A percentile compares a stretch with the other conserved stretches of the same genome.
phyloP scores from a whole-genome alignment of 2,888 invertebrate genomes.

The Eudemis profundana region DNA sequence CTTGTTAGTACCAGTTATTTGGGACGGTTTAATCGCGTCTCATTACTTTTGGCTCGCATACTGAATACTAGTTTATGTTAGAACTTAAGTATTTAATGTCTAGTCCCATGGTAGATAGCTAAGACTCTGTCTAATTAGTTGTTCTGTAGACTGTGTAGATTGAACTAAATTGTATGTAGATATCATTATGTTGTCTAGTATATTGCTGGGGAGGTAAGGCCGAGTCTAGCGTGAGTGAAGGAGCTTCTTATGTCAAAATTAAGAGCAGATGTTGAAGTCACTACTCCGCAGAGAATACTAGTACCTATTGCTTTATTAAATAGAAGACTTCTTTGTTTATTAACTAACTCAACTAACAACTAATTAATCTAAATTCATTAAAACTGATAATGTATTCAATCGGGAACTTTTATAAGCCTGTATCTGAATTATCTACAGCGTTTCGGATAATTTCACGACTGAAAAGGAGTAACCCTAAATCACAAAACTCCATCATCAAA shows the following conservation, averaged over 20 bases:
- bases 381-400: too few relatives aligned
- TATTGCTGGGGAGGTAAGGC: conserved; percentile 13
- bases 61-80: conserved; percentile 28
- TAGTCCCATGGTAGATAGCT: conserved; percentile 26
- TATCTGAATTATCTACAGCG: too few relatives aligned
- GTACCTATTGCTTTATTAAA: too few relatives aligned
- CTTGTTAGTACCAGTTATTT: conserved; percentile 27
- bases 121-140: conserved; percentile 21
- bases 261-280: background rate
- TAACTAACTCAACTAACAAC: too few relatives aligned
- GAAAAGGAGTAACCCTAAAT: too few relatives aligned
- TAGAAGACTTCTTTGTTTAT: too few relatives aligned
- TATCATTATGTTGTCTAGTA: conserved; percentile 26
- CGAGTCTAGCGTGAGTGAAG: conserved; percentile 27
- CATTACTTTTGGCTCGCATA: conserved; percentile 36
- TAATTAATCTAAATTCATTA: too few relatives aligned
- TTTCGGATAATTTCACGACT: too few relatives aligned
- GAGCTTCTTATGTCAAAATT: conserved; percentile 8
- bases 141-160: conserved; percentile 22
- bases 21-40: conserved; percentile 2
- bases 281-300: too few relatives aligned
- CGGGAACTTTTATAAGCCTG: too few relatives aligned
- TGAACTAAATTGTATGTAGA: conserved; percentile 21
- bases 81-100: conserved; percentile 17
- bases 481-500: too few relatives aligned